phyloP scores from a whole-genome alignment of 2,113 vertebrate species.

The Pteropus alecto region DNA sequence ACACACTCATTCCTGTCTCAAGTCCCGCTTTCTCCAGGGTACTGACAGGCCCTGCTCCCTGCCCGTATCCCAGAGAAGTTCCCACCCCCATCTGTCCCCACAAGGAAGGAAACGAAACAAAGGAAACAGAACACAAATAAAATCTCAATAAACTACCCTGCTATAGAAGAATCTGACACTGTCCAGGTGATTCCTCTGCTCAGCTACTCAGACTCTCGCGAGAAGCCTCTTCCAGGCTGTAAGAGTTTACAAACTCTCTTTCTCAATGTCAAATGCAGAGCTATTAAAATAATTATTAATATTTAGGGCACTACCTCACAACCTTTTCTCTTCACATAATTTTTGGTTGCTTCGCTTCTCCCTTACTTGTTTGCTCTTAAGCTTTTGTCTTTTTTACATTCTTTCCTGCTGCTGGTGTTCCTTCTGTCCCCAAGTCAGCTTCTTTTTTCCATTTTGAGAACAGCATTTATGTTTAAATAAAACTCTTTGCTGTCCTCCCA shows the following conservation, averaged over 20 bases:
- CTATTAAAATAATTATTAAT: neutral
- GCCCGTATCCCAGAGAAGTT: neutral
- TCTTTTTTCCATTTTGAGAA: neutral
- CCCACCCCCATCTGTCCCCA: neutral
- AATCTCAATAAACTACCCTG: neutral
- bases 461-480: neutral
- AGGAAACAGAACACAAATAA: neutral
- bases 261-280: neutral
- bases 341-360: neutral
- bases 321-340: neutral
- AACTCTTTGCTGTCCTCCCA: neutral
- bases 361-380: neutral
- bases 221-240: neutral
- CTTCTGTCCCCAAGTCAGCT: neutral
- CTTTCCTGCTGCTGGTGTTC: neutral
- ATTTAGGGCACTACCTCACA: neutral
- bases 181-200: neutral
- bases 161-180: fast-evolving
- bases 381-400: neutral
- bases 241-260: neutral
- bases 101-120: neutral
- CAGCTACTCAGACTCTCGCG: neutral
- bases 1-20: neutral
- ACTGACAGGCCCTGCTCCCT: neutral
- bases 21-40: neutral